Percentiles rank a stretch among this genome's conserved stretches.
Evolutionary conservation across 2,797 vertebrate genomes (phyloP).

Genomic region (Euphonia xanthogaster): DNA sequence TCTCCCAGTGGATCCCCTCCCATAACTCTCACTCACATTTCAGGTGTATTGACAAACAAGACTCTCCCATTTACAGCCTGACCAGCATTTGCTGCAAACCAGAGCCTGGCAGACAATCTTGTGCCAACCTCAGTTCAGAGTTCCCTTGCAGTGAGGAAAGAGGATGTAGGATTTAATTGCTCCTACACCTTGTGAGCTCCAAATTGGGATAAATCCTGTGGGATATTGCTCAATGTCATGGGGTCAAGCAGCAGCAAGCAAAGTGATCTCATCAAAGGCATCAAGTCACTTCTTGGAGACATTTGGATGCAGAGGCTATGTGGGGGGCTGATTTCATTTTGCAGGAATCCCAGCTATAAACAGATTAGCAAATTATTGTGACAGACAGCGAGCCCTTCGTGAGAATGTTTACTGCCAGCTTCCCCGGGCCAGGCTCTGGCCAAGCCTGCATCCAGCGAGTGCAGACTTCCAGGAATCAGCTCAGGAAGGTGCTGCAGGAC

Average conservation of each 20-base stretch:
- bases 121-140: background rate
- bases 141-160: background rate
- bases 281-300: slow-evolving; percentile 25
- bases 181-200: background rate
- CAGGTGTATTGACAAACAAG: background rate
- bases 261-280: slow-evolving; percentile 35
- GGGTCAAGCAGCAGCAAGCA: slow-evolving; percentile 8
- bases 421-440: slow-evolving; percentile 12
- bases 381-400: slow-evolving; percentile 60
- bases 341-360: slow-evolving; percentile 70
- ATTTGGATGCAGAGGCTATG: background rate
- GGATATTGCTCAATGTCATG: background rate
- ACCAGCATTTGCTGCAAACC: background rate
- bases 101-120: background rate
- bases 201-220: background rate
- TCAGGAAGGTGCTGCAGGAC: background rate
- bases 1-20: background rate
- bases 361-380: slow-evolving; percentile 60
- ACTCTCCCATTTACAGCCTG: background rate
- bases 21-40: background rate
- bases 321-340: slow-evolving; percentile 63
- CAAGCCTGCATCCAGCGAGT: background rate
- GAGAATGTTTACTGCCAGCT: slow-evolving; percentile 62
- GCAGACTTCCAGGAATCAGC: background rate
- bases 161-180: background rate